Evolutionary conservation across 2,888 invertebrate genomes (phyloP), one percentile per base, ranked within the genome.

Genomic region (Azorinus chamasolen): DNA sequence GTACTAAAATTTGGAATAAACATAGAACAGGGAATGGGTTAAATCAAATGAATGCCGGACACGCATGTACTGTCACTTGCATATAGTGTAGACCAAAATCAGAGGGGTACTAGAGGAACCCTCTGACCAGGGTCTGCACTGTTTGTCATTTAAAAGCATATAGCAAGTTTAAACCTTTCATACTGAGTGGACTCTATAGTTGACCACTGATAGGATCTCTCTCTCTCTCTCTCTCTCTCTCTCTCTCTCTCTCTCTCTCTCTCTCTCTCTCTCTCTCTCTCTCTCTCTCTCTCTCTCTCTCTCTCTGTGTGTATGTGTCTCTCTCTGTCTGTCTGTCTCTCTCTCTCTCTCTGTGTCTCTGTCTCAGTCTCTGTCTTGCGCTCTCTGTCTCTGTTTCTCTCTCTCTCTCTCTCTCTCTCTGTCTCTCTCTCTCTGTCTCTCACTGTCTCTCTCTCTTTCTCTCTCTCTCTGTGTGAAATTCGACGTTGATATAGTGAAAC

Each of bases 321-420:
- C 54, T 54, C 54, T 54, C 32, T 32, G 12, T 54, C 32, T 54
- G 12, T 54, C 54, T 54, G 2, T 54, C 32, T 54, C 32, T 54
- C 54, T 54, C 54, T 54, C 54, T 54, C 32, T 32, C 54, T 57
- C 57, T 57, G 41, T 57, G 41, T 57, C 57, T 57, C 41, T 57
- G 5, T 57, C 41, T 57, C 57, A 41, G 41, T 57, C 41, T 41
- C 57, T 57, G 41, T 57, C 41, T 57, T 41, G 39, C 57, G 14
- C 41, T 57, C 57, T 57, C 57, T 57, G 10, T 46, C 46, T 46
- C 59, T 59, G n/a, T n/a, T n/a, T n/a, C n/a, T n/a, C n/a, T n/a
- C n/a, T n/a, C n/a, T n/a, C n/a, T n/a, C n/a, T n/a, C 46, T 59
- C 25, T 46, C 46, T 46, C 59, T 59, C 46, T 46, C 59, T 59